Base-by-base conservation (phyloP, 2,113 vertebrate species). In the Haemorhous mexicanus region DNA sequence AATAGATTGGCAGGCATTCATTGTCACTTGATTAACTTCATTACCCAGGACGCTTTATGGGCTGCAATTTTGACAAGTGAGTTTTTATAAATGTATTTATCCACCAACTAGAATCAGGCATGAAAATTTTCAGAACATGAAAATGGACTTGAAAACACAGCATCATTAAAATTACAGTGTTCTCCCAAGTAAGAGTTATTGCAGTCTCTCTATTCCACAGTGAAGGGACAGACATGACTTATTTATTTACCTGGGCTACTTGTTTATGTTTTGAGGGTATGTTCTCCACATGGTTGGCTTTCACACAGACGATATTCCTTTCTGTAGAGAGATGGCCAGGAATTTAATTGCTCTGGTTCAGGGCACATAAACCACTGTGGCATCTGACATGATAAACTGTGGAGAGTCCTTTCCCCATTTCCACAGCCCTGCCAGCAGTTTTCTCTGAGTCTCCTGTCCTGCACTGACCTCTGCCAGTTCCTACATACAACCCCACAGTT, bases 401-500 rank as follows among this genome's bases (percentile, higher is more conserved):
- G 43, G 23, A 64, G 50, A 68, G 19, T 10, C 27, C 50, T 73
- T 55, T 79, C 44, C 44, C 52, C 53, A 22, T 50, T 53, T 53
- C 46, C 84, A 87, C 35, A 74, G 33, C 46, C 47, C 72, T 1
- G 0, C 33, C 67, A 63, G 44, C 20, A 84, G 68, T 41, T 82
- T 63, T 33, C 62, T 30, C 4, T 13, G 70, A 69, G 33, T 28
- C 67, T 53, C 80, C 44, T 26, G 27, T 33, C 33, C 73, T 78
- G 41, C 11, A 52, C 95, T 96, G 66, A 98, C 94, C 50, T 97
- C 74, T 98, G 67, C 96, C 98, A 19, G 96, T 98, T 91, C 98
- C 98, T 17, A 99, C 70, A 32, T 98, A 99, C 91, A 98, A 95
- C 6, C 98, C 98, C 79, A 99, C 98, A 0, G 98, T 99, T 96